Conservation (phyloP, 2,888 invertebrate species). For the Trachelus troglodyta region DNA sequence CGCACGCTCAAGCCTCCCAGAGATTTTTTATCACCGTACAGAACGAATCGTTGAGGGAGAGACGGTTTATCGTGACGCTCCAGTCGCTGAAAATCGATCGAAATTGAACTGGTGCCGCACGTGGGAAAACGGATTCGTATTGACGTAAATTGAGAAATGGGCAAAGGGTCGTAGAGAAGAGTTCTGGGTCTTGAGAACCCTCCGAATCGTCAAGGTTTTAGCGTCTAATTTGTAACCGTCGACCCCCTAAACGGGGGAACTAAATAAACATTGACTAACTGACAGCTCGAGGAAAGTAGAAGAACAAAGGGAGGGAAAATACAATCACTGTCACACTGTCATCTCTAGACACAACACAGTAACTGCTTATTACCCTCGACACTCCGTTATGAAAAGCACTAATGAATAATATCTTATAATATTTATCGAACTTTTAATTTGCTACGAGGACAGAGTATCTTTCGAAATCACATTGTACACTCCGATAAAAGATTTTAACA, state of each 20-base stretch:
- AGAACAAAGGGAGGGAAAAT: constrained; percentile 28
- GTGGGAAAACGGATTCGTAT: constrained; percentile 14
- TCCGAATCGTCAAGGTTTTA: constrained; percentile 26
- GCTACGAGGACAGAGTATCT: background rate
- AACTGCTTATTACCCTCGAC: background rate
- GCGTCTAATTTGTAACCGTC: constrained; percentile 44
- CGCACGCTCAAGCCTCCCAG: background rate
- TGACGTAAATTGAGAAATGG: constrained; percentile 12
- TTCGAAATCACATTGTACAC: background rate
- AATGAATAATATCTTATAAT: background rate
- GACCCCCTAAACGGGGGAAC: constrained; percentile 35
- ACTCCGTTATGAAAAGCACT: background rate
- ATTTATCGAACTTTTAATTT: background rate
- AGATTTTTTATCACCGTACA: background rate
- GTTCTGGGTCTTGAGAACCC: constrained; percentile 17
- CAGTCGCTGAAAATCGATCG: background rate
- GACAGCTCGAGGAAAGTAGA: constrained; percentile 32
- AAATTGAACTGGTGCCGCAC: constrained; percentile 21
- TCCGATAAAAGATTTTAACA: background rate
- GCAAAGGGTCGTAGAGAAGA: constrained; percentile 13
- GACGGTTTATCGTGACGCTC: background rate
- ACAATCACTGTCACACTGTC: constrained; percentile 37
- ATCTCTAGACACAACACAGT: background rate
- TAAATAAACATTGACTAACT: constrained; percentile 48
- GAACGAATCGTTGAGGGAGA: background rate